A percentile compares a stretch with the other conserved stretches of the same genome.
Evolutionary conservation across 1,140 invertebrate species (phyloP).

Genomic region (Drosophila subobscura): DNA sequence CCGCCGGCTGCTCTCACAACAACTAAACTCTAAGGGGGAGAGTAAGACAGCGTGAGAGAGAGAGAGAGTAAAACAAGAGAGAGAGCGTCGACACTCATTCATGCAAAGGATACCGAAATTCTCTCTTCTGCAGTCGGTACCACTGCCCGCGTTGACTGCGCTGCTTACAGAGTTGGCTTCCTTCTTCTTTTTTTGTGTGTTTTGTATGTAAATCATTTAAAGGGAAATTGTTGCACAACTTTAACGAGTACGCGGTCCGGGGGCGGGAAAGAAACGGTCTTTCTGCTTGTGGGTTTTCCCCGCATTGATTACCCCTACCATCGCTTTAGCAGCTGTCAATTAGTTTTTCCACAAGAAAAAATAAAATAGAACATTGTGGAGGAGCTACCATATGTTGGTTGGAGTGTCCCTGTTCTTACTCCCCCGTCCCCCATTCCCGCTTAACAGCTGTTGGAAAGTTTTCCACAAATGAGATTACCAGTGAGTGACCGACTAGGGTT

Average conservation of each 20-base stretch:
- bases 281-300: slow-evolving; percentile 48
- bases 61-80: neutral
- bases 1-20: slow-evolving; percentile 31
- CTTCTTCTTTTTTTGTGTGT: slow-evolving; percentile 7
- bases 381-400: slow-evolving; percentile 45
- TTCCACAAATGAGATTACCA: slow-evolving; percentile 47
- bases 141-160: slow-evolving; percentile 1
- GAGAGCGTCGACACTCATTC: slow-evolving; percentile 40
- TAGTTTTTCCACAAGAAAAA: slow-evolving; percentile 47
- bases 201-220: slow-evolving; percentile 64
- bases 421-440: neutral
- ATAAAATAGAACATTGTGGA: slow-evolving; percentile 23
- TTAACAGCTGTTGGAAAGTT: slow-evolving; percentile 54
- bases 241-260: slow-evolving; percentile 26
- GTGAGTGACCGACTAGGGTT: slow-evolving; percentile 4
- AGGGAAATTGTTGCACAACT: slow-evolving; percentile 76
- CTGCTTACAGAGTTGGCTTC: slow-evolving; percentile 2
- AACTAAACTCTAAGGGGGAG: neutral
- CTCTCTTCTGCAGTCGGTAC: slow-evolving; percentile 2
- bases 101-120: slow-evolving; percentile 68
- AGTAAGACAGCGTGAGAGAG: slow-evolving; percentile 13
- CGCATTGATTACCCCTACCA: neutral
- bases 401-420: slow-evolving; percentile 5
- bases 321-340: slow-evolving; percentile 61
- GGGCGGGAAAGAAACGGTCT: neutral